Evolutionary conservation across 2,888 invertebrate genomes (phyloP), one percentile per base, ranked within the genome.

Genomic region (Caenorhabditis angaria): DNA sequence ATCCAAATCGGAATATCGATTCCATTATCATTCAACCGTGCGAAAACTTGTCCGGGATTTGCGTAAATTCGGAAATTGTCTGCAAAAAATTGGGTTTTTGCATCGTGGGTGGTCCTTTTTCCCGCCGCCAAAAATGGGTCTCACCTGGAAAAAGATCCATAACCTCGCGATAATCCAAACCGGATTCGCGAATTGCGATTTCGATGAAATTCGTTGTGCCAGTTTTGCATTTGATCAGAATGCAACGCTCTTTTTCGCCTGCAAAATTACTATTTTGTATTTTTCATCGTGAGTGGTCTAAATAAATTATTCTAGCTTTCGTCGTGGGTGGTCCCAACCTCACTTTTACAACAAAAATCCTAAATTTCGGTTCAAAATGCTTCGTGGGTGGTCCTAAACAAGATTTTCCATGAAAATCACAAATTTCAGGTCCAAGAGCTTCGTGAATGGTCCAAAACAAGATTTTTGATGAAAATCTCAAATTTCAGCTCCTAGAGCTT

Each of bases 41-140:
- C 47, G 51, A 28, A 74, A 6, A 77, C 68, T 1, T 59, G 29
- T 24, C 77, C 77, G 24, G 77, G 77, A 58, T 62, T 77, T 3
- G 60, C 61, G 53, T 32, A 70, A n/a, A 77, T 59, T 24, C 56
- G 32, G n/a, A 70, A 6, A n/a, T 73, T 57, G 4, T 47, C 76
- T 76, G 58, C 6, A 75, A 70, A 22, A 24, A 51, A 4, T 5
- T 51, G 25, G 10, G 6, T 22, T 6, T 24, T 24, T 6, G 2
- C 5, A 54, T 5, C 8, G 5, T 24, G n/a, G 51, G 51, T 6
- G 6, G 6, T 51, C 8, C 51, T 51, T n/a, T 62, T 62, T 54
- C n/a, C 24, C 10, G 20, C 2, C 27, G 12, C 28, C 20, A 24
- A 27, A 62, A 25, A 12, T 24, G 18, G 1, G 3, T 51, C 56